Evolutionary conservation across 2,797 vertebrate species (phyloP).

Genomic region (Prunella strophiata): DNA sequence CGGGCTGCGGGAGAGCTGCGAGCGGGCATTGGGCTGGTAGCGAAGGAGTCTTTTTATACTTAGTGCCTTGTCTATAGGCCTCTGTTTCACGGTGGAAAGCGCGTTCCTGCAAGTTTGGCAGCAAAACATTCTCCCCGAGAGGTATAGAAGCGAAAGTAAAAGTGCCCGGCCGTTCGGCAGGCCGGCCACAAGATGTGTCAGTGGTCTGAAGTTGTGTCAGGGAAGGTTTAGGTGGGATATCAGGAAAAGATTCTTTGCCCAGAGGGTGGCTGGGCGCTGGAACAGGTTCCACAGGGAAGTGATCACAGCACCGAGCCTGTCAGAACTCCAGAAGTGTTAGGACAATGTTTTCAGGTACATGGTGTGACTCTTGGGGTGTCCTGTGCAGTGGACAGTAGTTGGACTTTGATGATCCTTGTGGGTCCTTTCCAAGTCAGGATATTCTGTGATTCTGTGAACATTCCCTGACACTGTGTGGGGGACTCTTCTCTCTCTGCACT

Average conservation of each 20-base stretch:
- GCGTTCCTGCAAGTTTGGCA: background rate
- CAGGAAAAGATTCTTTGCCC: background rate
- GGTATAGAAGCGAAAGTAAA: conserved; percentile 36
- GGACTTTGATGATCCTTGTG: background rate
- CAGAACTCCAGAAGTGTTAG: background rate
- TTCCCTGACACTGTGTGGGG: accelerated
- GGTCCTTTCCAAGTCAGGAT: background rate
- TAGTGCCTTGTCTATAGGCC: background rate
- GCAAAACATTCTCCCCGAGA: background rate
- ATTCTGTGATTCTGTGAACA: background rate
- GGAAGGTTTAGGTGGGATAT: background rate
- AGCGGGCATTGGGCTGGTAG: background rate
- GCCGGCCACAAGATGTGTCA: background rate
- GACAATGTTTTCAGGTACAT: background rate
- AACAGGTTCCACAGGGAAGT: background rate
- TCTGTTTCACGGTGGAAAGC: background rate
- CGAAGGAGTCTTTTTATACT: background rate
- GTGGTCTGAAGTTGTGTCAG: background rate
- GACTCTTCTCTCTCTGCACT: background rate
- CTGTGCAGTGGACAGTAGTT: background rate
- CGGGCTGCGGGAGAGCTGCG: background rate
- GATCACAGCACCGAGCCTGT: background rate
- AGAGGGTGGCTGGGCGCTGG: background rate
- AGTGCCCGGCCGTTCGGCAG: background rate
- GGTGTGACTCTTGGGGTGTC: background rate